Evolutionary conservation across 2,797 vertebrate species (phyloP).

Genomic region (Somateria mollissima): DNA sequence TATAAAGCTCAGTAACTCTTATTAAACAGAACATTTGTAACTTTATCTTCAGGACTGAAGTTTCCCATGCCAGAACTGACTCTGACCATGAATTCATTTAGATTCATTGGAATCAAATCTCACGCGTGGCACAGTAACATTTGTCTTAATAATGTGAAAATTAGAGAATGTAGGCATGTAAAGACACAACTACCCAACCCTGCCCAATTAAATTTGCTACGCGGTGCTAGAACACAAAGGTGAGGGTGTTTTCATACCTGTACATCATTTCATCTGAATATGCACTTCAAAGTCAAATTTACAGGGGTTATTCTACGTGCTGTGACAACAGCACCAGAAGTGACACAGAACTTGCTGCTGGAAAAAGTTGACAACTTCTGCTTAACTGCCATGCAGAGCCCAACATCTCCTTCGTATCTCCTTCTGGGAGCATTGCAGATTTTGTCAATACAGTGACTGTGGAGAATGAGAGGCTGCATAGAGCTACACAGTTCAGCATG

Average conservation of each 20-base stretch:
- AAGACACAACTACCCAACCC: background rate
- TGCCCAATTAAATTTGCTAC: background rate
- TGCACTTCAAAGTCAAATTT: background rate
- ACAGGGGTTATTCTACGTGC: background rate
- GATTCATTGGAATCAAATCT: background rate
- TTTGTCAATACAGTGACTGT: background rate
- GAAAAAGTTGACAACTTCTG: background rate
- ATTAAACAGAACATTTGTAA: background rate
- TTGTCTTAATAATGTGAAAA: background rate
- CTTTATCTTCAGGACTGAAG: background rate
- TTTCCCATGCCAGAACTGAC: accelerated
- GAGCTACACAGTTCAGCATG: background rate
- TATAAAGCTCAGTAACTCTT: background rate
- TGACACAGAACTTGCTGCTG: background rate
- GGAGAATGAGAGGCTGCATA: background rate
- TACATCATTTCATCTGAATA: background rate
- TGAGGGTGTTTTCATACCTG: background rate
- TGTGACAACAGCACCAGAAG: background rate
- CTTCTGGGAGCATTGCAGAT: background rate
- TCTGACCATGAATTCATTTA: background rate
- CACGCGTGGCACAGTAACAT: accelerated
- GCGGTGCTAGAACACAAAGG: background rate
- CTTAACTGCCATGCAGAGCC: background rate
- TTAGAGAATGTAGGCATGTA: accelerated
- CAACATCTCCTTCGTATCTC: background rate